A percentile compares a stretch with the other conserved stretches of the same genome.
phyloP scores from a whole-genome alignment of 2,113 vertebrate species.

The Terrapene triunguis region DNA sequence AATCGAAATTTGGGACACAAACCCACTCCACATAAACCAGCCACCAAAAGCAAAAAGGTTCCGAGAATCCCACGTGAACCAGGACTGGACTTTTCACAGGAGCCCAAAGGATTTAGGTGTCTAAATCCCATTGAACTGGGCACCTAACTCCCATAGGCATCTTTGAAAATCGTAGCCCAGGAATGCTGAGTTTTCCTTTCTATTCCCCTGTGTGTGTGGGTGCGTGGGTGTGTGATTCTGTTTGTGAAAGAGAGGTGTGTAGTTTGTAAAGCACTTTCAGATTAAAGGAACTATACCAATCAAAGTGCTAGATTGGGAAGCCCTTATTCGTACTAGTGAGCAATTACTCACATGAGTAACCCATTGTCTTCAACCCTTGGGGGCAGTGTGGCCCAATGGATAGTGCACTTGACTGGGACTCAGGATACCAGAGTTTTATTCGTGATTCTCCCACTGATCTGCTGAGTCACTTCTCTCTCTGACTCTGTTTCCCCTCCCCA shows the following conservation, averaged over 20 bases:
- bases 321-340: fast-evolving
- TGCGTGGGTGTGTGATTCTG: neutral
- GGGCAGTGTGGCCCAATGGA: neutral
- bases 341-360: neutral
- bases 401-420: fast-evolving
- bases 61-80: neutral
- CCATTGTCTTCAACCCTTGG: neutral
- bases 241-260: neutral
- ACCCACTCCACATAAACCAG: neutral
- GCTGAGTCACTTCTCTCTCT: neutral
- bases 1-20: neutral
- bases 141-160: neutral
- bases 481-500: neutral
- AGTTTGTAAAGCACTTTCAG: neutral
- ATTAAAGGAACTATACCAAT: neutral
- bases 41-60: neutral
- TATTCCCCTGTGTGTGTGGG: neutral
- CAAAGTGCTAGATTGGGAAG: neutral
- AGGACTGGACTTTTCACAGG: neutral
- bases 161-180: neutral
- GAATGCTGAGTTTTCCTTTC: neutral
- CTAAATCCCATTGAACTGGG: neutral
- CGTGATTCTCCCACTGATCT: neutral
- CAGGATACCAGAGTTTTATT: neutral
- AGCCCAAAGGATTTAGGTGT: neutral